These are phyloP conservation scores for Thumatha senex DNA, from an alignment of 2,888 invertebrate genomes.

Conservation along the genomic window DNA sequence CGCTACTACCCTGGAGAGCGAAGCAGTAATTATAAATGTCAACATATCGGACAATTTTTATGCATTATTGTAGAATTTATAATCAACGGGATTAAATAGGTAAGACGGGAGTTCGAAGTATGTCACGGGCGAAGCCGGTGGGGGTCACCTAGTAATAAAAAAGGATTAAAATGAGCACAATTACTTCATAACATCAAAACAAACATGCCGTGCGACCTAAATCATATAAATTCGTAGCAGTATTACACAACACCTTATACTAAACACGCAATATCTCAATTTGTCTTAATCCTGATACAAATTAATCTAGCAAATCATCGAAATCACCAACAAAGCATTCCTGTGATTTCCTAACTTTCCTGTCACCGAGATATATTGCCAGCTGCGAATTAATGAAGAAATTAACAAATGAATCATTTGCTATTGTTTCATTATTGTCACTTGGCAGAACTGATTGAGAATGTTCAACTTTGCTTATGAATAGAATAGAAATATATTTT, in stretches of 20 bases:
- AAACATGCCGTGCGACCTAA: conserved; percentile 12
- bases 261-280: conserved; percentile 37
- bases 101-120: no score
- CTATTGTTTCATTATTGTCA: conserved; percentile 23
- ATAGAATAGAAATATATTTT: no score
- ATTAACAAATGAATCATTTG: conserved; percentile 35
- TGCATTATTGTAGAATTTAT: no score
- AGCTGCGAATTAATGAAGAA: conserved; percentile 29
- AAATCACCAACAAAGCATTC: conserved; percentile 17
- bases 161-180: background rate
- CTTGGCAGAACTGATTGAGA: conserved; percentile 11
- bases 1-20: no score
- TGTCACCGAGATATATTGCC: conserved; percentile 22
- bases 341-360: conserved; percentile 13
- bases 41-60: no score
- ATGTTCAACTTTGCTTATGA: background rate
- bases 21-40: no score
- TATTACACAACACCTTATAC: conserved; percentile 28
- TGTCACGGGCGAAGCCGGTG: no score
- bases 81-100: no score
- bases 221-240: conserved; percentile 13
- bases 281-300: conserved; percentile 35
- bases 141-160: no score
- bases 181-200: conserved; percentile 1
- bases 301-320: conserved; percentile 36